Percentiles rank a stretch among this genome's conserved stretches.
phyloP scores from a whole-genome alignment of 2,113 vertebrate genomes.

The Tachycineta bicolor region DNA sequence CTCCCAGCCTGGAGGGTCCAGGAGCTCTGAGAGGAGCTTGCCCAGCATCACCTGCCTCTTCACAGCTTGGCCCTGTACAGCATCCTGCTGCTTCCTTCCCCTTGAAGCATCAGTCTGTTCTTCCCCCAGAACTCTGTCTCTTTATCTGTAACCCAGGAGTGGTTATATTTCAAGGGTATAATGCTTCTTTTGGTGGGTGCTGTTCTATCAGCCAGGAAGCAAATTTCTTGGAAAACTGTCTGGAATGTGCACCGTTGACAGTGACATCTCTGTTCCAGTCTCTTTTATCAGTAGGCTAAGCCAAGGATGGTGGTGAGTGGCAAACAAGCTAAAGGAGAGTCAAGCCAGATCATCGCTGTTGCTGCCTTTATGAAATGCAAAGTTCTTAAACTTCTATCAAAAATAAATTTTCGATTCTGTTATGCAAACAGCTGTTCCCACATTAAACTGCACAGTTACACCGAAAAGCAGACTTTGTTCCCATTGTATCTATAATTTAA shows the following conservation, averaged over 20 bases:
- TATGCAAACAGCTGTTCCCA: neutral
- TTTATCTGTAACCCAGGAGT: neutral
- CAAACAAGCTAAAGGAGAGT: neutral
- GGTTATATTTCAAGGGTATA: neutral
- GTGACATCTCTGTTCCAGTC: neutral
- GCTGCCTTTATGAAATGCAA: neutral
- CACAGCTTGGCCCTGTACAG: neutral
- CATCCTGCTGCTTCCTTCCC: neutral
- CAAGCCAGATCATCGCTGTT: neutral
- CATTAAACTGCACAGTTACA: neutral
- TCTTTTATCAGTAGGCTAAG: neutral
- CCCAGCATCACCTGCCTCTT: neutral
- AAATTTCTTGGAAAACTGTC: neutral
- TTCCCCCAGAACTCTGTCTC: neutral
- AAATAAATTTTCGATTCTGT: neutral
- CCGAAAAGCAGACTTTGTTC: neutral
- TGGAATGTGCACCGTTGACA: neutral
- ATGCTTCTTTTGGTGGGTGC: neutral
- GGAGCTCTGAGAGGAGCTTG: neutral
- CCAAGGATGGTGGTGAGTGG: neutral
- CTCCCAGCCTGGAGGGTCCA: neutral
- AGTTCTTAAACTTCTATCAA: neutral
- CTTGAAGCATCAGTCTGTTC: neutral
- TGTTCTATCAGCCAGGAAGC: neutral
- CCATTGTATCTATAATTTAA: neutral